Base-by-base conservation (phyloP, 2,888 invertebrate genomes). In the Meganola albula region DNA sequence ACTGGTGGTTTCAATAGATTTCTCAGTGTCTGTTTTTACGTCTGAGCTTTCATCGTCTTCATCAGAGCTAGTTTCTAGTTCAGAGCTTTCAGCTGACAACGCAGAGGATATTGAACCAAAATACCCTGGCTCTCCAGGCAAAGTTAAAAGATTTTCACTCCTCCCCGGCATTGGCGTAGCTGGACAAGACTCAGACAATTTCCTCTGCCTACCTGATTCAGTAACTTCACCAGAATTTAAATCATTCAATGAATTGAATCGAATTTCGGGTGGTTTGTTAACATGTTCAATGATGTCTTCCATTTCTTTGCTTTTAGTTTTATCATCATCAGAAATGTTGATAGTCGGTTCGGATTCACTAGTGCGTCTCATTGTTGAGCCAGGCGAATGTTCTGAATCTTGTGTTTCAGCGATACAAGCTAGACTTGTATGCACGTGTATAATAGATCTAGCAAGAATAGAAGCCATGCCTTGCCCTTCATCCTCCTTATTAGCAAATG, bases 391-490 rank as follows among this genome's bases (percentile, higher is more conserved):
- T 37, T 83, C 84, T 1, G 84, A 80, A 55, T 88, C 88, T 50
- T 85, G 86, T 2, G 76, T 77, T 57, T 90, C 90, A 4, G 86
- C 78, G 24, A 90, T 89, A 50, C 87, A 86, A 40, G 88, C 88
- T 9, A 90, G 72, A 57, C 88, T 88, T 3, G 88, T 87, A 24
- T 88, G 87, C 3, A 87, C 88, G 34, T 88, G 87, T 48, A 90
- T 87, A 1, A 92, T 88, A 2, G 91, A 91, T 40, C 90, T 80
- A 5, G 91, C 91, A 10, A 92, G 70, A 26, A 91, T 78, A 8
- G 91, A 89, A 0, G 91, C 91, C 88, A 92, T 90, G 1, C 89
- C 88, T 31, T 88, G 87, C 1, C 87, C 87, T 49, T 88, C 86
- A 18, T 85, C 88, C 29, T 70, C 67, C 44, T 68, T 72, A 46